Evolutionary conservation across 1,140 invertebrate species (phyloP).

Genomic region (Octopus bimaculoides): DNA sequence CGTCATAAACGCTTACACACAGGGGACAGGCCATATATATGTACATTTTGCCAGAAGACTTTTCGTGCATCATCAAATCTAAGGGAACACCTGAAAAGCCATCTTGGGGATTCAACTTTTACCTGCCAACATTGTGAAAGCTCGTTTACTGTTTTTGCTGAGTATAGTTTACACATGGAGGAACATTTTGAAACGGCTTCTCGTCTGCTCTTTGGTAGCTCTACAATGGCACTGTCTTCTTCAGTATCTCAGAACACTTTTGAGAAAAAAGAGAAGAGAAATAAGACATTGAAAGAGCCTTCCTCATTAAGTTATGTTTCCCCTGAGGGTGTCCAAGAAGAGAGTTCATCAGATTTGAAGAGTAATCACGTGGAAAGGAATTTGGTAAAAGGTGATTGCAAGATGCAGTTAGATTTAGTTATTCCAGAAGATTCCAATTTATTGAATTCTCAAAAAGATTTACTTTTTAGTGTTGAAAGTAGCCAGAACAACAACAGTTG

Average conservation of each 20-base stretch:
- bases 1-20: slow-evolving; percentile 63
- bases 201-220: not conserved
- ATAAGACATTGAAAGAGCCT: not conserved
- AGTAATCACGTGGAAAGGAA: not conserved
- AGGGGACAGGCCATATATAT: slow-evolving; percentile 72
- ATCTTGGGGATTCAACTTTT: slow-evolving; percentile 30
- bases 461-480: not conserved
- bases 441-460: not conserved
- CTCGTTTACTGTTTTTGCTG: not conserved
- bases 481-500: not conserved
- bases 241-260: not conserved
- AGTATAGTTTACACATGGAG: not conserved
- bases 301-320: not conserved
- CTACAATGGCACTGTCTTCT: not conserved
- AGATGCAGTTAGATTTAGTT: too few relatives aligned
- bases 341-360: not conserved
- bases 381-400: not conserved
- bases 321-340: not conserved
- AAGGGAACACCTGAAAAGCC: slow-evolving; percentile 56
- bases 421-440: too few relatives aligned
- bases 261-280: not conserved
- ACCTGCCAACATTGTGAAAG: not conserved
- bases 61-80: slow-evolving; percentile 56
- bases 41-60: slow-evolving; percentile 25
- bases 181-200: not conserved